phyloP scores from a whole-genome alignment of 2,888 invertebrate genomes.

The Seira musarum region DNA sequence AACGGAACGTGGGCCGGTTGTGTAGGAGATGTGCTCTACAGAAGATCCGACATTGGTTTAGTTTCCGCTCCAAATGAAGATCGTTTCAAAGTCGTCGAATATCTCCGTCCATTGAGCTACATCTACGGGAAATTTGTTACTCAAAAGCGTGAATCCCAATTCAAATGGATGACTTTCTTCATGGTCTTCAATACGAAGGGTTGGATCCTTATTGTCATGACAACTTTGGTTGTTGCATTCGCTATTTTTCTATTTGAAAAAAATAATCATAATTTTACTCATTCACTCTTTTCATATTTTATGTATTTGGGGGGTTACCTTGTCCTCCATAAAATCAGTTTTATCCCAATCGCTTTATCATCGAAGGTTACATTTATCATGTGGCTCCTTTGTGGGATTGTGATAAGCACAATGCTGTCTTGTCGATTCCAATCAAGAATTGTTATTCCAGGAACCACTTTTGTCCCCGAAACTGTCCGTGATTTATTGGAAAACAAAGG shows the following conservation, averaged over 20 bases:
- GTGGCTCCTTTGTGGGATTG: constrained; percentile 23
- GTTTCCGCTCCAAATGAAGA: constrained; percentile 2
- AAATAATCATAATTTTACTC: too few species aligned
- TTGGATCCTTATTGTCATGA: not conserved
- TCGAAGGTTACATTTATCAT: constrained; percentile 14
- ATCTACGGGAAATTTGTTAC: constrained; percentile 15
- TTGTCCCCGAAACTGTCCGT: not conserved
- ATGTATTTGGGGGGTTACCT: too few species aligned
- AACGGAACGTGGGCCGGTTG: constrained; percentile 50
- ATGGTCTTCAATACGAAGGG: not conserved
- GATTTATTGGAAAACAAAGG: not conserved
- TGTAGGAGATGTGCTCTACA: constrained; percentile 36
- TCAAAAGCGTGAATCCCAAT: not conserved
- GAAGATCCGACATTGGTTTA: constrained; percentile 27
- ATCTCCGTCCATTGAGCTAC: not conserved
- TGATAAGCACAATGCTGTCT: not conserved
- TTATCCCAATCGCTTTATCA: too few species aligned
- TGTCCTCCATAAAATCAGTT: too few species aligned
- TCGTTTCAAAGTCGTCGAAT: constrained; percentile 26
- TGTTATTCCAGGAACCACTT: not conserved
- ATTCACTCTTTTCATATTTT: too few species aligned
- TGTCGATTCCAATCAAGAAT: constrained; percentile 10
- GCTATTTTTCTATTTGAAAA: not conserved
- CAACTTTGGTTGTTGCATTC: not conserved
- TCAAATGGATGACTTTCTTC: constrained; percentile 27